Conservation (phyloP, 2,888 invertebrate genomes). For the Sesamia inferens region DNA sequence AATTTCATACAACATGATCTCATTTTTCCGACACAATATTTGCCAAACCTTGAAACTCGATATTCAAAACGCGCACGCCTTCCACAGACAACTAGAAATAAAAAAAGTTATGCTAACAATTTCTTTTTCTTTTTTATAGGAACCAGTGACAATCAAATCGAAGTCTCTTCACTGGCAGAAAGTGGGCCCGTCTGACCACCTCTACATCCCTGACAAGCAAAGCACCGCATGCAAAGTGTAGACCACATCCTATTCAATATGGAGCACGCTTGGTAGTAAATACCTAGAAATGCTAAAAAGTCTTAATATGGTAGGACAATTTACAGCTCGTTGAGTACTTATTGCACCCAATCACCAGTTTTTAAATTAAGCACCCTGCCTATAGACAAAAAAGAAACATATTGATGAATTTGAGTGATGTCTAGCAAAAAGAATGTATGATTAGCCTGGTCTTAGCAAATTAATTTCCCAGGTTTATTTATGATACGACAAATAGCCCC, state of each 20-base stretch:
- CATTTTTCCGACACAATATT: constrained; percentile 5
- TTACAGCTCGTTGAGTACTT: constrained; percentile 11
- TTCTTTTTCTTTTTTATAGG: constrained; percentile 73
- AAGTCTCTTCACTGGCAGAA: constrained; percentile 86
- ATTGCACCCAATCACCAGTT: constrained; percentile 22
- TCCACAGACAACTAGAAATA: background rate
- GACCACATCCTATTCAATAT: constrained; percentile 34
- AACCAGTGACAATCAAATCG: constrained; percentile 84
- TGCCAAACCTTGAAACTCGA: constrained; percentile 27
- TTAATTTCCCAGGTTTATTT: background rate
- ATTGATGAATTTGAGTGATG: constrained; percentile 4
- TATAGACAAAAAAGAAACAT: background rate
- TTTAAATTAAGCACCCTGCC: constrained; percentile 12
- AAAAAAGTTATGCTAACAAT: constrained; percentile 12
- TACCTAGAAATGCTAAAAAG: constrained; percentile 26
- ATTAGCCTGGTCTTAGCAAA: background rate
- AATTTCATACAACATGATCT: constrained; percentile 16
- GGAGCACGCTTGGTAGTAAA: constrained; percentile 58
- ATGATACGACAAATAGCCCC: constrained; percentile 4
- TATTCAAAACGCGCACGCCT: background rate
- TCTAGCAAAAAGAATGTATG: background rate
- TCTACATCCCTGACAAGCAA: constrained; percentile 79
- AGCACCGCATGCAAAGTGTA: constrained; percentile 69
- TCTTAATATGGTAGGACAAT: constrained; percentile 13
- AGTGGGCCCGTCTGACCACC: constrained; percentile 83